Conservation (phyloP, 1,140 invertebrate species). For the Drepana arcuata region DNA sequence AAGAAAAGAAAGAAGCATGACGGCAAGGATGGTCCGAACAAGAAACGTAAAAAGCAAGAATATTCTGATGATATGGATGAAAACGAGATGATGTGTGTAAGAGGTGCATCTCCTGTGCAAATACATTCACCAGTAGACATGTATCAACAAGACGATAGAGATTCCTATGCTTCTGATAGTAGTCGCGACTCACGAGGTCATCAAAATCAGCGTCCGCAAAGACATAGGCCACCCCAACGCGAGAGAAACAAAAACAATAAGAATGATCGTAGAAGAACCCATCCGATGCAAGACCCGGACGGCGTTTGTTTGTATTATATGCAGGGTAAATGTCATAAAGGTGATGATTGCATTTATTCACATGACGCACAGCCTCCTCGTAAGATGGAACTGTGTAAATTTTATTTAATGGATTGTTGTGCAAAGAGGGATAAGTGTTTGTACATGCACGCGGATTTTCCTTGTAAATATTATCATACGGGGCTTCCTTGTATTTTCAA, state of each 20-base stretch:
- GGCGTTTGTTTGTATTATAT: conserved; percentile 85
- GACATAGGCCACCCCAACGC: conserved; percentile 52
- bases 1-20: conserved; percentile 70
- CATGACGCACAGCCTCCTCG: conserved; percentile 86
- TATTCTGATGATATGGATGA: conserved; percentile 79
- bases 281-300: conserved; percentile 76
- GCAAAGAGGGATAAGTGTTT: conserved; percentile 95
- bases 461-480: conserved; percentile 97
- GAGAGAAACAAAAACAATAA: conserved; percentile 55
- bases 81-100: conserved; percentile 83
- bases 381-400: conserved; percentile 97
- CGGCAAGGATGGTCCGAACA: conserved; percentile 46
- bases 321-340: conserved; percentile 91
- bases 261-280: conserved; percentile 48
- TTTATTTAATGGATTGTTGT: conserved; percentile 96
- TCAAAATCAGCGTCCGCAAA: conserved; percentile 37
- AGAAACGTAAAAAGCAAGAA: conserved; percentile 68
- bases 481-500: conserved; percentile 88
- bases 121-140: conserved; percentile 34
- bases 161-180: conserved; percentile 72
- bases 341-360: conserved; percentile 83
- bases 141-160: conserved; percentile 57
- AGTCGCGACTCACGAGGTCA: conserved; percentile 65
- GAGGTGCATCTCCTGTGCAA: conserved; percentile 78
- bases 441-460: conserved; percentile 97